Evolutionary conservation across 2,113 vertebrate genomes (phyloP).

Genomic region (Uria aalge): DNA sequence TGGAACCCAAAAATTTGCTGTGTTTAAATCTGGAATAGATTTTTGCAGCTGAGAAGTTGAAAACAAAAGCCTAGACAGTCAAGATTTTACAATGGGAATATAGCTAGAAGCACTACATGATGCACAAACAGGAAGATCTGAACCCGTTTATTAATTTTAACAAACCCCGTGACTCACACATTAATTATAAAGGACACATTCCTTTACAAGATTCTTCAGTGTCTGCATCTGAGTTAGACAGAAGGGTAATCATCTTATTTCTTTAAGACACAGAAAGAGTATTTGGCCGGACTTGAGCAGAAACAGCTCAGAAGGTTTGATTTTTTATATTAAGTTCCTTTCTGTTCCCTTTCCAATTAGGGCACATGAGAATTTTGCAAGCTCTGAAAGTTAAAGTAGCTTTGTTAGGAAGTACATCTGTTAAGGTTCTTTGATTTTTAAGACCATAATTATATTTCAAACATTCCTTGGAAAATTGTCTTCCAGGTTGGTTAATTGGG

Average conservation of each 20-base stretch:
- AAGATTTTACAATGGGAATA: not conserved
- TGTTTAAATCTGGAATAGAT: not conserved
- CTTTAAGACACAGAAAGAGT: not conserved
- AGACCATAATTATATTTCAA: not conserved
- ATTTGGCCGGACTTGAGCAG: not conserved
- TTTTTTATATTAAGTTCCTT: not conserved
- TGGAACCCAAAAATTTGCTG: not conserved
- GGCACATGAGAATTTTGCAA: not conserved
- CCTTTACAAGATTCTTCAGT: not conserved
- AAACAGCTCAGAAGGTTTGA: not conserved
- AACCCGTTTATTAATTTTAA: not conserved
- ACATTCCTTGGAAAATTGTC: not conserved
- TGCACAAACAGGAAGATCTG: not conserved
- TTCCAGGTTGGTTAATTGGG: not conserved
- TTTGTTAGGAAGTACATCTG: not conserved
- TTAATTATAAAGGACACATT: not conserved
- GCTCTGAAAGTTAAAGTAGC: not conserved
- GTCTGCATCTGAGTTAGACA: not conserved
- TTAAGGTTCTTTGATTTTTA: not conserved
- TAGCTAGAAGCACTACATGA: not conserved
- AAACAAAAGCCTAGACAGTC: slow-evolving; percentile 2
- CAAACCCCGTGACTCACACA: not conserved
- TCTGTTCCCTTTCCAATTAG: not conserved
- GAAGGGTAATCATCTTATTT: not conserved
- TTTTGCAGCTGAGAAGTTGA: not conserved